A percentile compares a stretch with the other conserved stretches of the same genome.
Evolutionary conservation across 2,113 vertebrate genomes (phyloP).

Genomic region (Ellobius talpinus): DNA sequence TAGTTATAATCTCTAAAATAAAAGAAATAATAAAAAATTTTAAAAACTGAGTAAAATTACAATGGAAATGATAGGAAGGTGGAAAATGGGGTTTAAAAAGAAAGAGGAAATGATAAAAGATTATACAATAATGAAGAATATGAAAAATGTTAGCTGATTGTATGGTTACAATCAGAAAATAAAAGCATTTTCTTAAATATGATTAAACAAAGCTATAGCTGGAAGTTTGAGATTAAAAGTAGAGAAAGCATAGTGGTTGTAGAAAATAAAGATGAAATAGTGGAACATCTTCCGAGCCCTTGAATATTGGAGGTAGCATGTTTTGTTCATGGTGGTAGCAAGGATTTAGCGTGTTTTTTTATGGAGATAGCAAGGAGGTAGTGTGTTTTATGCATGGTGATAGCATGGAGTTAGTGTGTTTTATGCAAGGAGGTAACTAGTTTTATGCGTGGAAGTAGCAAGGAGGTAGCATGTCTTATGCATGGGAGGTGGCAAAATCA

Average conservation of each 20-base stretch:
- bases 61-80: not conserved
- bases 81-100: not conserved
- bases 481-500: not conserved
- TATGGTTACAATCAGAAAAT: not conserved
- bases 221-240: not conserved
- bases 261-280: not conserved
- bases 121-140: not conserved
- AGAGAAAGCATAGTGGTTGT: not conserved
- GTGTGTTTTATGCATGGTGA: too few species aligned
- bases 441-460: not conserved
- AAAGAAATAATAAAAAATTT: not conserved
- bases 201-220: not conserved
- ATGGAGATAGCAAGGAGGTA: too few species aligned
- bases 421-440: too few species aligned
- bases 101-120: not conserved
- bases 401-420: too few species aligned
- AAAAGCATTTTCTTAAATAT: not conserved
- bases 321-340: not conserved
- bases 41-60: not conserved
- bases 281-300: not conserved
- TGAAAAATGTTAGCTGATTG: not conserved
- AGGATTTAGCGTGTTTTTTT: too few species aligned
- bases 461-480: too few species aligned
- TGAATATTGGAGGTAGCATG: not conserved
- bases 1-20: not conserved